A percentile compares a stretch with the other conserved stretches of the same genome.
These are phyloP conservation scores for Baccha elongata DNA, from an alignment of 2,888 invertebrate genomes.

Conservation along the genomic window DNA sequence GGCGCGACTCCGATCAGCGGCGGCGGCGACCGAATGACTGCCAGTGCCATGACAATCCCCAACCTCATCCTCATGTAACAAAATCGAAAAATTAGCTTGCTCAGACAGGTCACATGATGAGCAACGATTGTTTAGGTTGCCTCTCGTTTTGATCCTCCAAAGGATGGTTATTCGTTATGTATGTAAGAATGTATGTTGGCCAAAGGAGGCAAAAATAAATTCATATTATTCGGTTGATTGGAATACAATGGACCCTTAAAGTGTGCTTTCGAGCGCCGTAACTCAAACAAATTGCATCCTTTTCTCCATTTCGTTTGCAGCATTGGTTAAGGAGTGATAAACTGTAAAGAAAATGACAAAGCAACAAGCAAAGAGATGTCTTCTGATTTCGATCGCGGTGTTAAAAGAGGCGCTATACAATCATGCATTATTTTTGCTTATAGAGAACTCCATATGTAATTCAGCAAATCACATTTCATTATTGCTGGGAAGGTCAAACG, in stretches of 20 bases:
- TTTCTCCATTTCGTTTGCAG: slow-evolving; percentile 20
- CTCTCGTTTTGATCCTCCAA: slow-evolving; percentile 21
- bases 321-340: slow-evolving; percentile 38
- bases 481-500: no score
- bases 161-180: slow-evolving; percentile 34
- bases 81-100: slow-evolving; percentile 74
- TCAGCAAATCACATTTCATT: no score
- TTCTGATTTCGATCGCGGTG: slow-evolving; percentile 43
- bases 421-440: background rate
- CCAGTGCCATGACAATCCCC: slow-evolving; percentile 4
- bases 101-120: slow-evolving; percentile 74
- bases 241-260: slow-evolving; percentile 83
- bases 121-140: slow-evolving; percentile 63
- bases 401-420: slow-evolving; percentile 41
- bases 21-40: slow-evolving; percentile 30
- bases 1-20: background rate
- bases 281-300: slow-evolving; percentile 82
- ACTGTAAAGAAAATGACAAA: slow-evolving; percentile 41
- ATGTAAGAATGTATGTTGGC: background rate
- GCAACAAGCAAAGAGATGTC: slow-evolving; percentile 29
- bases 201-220: slow-evolving; percentile 43
- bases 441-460: background rate
- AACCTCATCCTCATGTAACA: slow-evolving; percentile 14
- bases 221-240: slow-evolving; percentile 76
- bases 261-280: slow-evolving; percentile 83